Evolutionary conservation across 2,113 vertebrate species (phyloP).

Genomic region (Polypterus senegalus): DNA sequence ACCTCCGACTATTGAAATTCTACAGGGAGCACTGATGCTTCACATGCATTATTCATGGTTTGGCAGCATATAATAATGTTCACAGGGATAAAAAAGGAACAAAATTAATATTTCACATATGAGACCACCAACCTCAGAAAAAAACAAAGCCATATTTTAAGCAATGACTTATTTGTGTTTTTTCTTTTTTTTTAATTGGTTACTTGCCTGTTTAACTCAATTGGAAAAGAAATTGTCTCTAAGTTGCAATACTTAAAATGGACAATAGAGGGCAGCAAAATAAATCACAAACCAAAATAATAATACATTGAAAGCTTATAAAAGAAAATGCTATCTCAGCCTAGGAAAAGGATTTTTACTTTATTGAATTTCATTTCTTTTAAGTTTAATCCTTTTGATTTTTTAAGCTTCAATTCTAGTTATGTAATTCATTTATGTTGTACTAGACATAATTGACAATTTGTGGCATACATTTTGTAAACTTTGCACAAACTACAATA

Average conservation of each 20-base stretch:
- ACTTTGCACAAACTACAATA: no score
- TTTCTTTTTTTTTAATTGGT: neutral
- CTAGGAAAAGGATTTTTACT: no score
- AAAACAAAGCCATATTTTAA: conserved; percentile 25
- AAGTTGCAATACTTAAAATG: conserved; percentile 15
- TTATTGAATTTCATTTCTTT: no score
- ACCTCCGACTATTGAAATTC: conserved; percentile 1
- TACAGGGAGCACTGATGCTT: neutral
- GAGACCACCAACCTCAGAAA: conserved; percentile 15
- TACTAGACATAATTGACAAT: no score
- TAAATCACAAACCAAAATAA: neutral
- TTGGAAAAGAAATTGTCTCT: neutral
- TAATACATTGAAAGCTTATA: no score
- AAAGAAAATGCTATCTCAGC: no score
- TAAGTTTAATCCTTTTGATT: no score
- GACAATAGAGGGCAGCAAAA: conserved; percentile 7
- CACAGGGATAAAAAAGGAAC: conserved; percentile 18
- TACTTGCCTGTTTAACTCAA: conserved; percentile 14
- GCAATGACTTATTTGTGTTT: conserved; percentile 15
- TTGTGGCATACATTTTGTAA: no score
- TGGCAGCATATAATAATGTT: no score
- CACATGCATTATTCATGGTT: neutral
- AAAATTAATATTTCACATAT: conserved; percentile 10
- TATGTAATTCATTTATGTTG: no score
- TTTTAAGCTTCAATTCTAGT: no score